Conservation (phyloP, 1,140 invertebrate species). For the Campoletis sonorensis region DNA sequence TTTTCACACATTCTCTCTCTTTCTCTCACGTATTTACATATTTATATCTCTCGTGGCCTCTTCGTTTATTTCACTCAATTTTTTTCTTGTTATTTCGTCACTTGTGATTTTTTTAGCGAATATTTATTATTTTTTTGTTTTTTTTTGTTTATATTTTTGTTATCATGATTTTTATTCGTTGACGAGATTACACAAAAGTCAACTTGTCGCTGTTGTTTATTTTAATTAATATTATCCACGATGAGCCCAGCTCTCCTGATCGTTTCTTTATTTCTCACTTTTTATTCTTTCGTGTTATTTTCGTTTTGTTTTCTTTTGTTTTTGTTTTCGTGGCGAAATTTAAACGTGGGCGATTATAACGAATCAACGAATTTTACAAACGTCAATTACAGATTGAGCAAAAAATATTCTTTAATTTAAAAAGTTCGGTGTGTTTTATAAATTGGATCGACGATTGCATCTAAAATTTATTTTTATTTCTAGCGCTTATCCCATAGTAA, state of each 20-base stretch:
- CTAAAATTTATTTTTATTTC: conserved; percentile 2
- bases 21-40: conserved; percentile 23
- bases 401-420: too few relatives aligned
- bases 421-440: not conserved
- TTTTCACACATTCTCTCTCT: conserved; percentile 3
- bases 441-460: conserved; percentile 20
- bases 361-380: not conserved
- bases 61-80: too few relatives aligned
- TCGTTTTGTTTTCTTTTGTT: too few relatives aligned
- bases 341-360: too few relatives aligned
- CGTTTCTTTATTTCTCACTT: too few relatives aligned
- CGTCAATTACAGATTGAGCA: not conserved
- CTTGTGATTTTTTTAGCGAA: not conserved
- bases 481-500: too few relatives aligned
- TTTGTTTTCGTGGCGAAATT: too few relatives aligned
- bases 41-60: conserved; percentile 28
- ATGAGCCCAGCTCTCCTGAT: not conserved
- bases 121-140: not conserved
- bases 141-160: not conserved
- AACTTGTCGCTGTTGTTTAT: not conserved
- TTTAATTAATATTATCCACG: not conserved
- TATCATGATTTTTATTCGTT: not conserved
- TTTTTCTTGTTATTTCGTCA: not conserved
- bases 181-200: conserved; percentile 7
- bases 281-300: too few relatives aligned